Evolutionary conservation across 2,113 vertebrate genomes (phyloP).

Genomic region (Ammospiza caudacuta): DNA sequence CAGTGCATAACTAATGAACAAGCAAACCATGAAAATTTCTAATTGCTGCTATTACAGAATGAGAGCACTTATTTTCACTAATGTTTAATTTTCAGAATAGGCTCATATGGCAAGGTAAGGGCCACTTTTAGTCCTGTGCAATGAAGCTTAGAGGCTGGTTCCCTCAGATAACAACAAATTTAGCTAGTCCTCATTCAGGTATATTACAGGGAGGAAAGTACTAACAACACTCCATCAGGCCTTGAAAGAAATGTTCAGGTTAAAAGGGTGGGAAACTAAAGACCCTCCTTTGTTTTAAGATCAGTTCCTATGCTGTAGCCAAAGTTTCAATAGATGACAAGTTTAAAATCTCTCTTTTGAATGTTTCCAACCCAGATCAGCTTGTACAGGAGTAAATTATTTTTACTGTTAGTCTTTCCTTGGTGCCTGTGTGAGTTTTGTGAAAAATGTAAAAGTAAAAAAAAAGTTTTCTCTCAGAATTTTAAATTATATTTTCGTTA

Average conservation of each 20-base stretch:
- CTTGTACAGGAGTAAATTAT: conserved; percentile 69
- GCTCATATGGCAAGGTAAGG: background rate
- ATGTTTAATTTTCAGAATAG: background rate
- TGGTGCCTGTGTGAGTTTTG: conserved; percentile 76
- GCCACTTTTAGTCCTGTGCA: background rate
- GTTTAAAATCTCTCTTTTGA: conserved; percentile 63
- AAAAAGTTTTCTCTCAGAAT: conserved; percentile 73
- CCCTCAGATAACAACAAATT: background rate
- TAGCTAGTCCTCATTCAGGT: background rate
- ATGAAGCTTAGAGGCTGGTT: background rate
- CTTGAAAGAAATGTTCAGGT: background rate
- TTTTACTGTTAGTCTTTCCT: conserved; percentile 74
- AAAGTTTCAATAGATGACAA: conserved; percentile 55
- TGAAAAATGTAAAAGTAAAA: conserved; percentile 73
- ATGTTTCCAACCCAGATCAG: conserved; percentile 74
- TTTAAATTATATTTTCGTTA: conserved; percentile 83
- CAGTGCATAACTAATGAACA: background rate
- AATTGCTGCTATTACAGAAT: background rate
- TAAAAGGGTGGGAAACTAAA: background rate
- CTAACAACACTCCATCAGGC: background rate
- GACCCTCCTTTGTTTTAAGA: conserved; percentile 31
- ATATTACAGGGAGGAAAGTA: background rate
- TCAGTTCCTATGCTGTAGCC: conserved; percentile 33
- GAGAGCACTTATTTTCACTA: background rate
- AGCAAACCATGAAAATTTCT: background rate